Conservation (phyloP, 1,140 invertebrate genomes). For the Drosophila subobscura region DNA sequence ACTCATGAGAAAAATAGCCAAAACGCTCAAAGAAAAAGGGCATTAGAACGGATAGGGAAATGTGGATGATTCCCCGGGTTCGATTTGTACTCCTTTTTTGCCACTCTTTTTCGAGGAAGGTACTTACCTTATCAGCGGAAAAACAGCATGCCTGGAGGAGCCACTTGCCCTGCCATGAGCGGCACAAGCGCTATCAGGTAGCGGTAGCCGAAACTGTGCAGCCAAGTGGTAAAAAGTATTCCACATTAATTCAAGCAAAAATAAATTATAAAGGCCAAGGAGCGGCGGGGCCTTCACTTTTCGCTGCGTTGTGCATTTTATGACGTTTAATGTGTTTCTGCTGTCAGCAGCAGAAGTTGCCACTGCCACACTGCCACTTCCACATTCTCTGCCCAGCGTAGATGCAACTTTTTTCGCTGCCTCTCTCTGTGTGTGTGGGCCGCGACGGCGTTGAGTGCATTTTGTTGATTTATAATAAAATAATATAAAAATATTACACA, state of each 20-base stretch:
- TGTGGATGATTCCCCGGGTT: too few relatives aligned
- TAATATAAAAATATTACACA: constrained; percentile 83
- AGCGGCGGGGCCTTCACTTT: constrained; percentile 44
- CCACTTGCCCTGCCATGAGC: background rate
- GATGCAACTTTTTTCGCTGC: constrained; percentile 57
- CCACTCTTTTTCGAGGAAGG: constrained; percentile 25
- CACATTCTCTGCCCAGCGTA: constrained; percentile 30
- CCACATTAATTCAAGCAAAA: constrained; percentile 81
- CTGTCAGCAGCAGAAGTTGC: constrained; percentile 72
- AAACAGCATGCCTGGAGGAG: constrained; percentile 6
- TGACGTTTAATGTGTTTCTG: constrained; percentile 81
- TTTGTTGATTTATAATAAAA: constrained; percentile 83
- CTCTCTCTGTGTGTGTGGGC: background rate
- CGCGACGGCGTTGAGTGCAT: constrained; percentile 70
- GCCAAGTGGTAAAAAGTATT: constrained; percentile 80
- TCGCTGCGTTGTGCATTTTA: constrained; percentile 78
- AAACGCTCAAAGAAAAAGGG: too few relatives aligned
- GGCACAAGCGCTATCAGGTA: constrained; percentile 59
- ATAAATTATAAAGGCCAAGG: constrained; percentile 78
- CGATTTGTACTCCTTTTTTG: background rate
- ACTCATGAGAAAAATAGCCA: background rate
- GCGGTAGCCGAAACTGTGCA: constrained; percentile 64
- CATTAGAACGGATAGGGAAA: too few relatives aligned
- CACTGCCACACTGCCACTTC: background rate
- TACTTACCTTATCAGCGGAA: constrained; percentile 41